Conservation (phyloP, 2,888 invertebrate species). For the Anarsia innoxiella region DNA sequence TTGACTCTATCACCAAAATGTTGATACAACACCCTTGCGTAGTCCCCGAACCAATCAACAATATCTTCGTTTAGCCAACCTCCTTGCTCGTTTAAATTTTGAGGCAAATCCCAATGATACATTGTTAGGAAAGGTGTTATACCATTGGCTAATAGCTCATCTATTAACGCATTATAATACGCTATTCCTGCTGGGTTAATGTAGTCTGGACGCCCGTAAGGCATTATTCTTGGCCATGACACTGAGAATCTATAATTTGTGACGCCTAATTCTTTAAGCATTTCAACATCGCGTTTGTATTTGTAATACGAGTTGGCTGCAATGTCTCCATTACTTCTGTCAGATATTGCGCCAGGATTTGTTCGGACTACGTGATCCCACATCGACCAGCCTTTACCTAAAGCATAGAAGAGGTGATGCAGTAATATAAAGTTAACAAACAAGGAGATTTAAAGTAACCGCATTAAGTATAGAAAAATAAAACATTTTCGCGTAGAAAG, state of each 20-base stretch:
- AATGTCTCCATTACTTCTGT: slow-evolving; percentile 70
- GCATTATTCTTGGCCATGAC: slow-evolving; percentile 77
- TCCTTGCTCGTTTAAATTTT: slow-evolving; percentile 59
- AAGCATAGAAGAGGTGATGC: too few species aligned
- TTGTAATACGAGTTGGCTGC: slow-evolving; percentile 74
- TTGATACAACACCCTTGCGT: slow-evolving; percentile 48
- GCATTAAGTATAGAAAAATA: too few species aligned
- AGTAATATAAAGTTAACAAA: too few species aligned
- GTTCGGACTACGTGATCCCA: slow-evolving; percentile 74
- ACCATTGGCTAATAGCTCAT: slow-evolving; percentile 70
- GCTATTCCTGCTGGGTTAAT: slow-evolving; percentile 73
- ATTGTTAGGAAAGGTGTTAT: slow-evolving; percentile 75
- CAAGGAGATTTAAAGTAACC: too few species aligned
- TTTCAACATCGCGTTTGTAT: slow-evolving; percentile 62
- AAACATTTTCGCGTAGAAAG: too few species aligned
- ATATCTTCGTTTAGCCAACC: slow-evolving; percentile 57
- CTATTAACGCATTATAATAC: slow-evolving; percentile 77
- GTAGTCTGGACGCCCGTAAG: slow-evolving; percentile 59
- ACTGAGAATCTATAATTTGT: slow-evolving; percentile 68
- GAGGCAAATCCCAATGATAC: slow-evolving; percentile 67
- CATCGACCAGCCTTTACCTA: slow-evolving; percentile 71
- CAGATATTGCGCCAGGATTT: slow-evolving; percentile 51
- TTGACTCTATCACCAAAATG: slow-evolving; percentile 60
- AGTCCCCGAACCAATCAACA: slow-evolving; percentile 52
- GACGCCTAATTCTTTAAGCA: slow-evolving; percentile 46